A percentile compares a stretch with the other conserved stretches of the same genome.
Evolutionary conservation across 2,113 vertebrate species (phyloP).

Genomic region (Bos javanicus): DNA sequence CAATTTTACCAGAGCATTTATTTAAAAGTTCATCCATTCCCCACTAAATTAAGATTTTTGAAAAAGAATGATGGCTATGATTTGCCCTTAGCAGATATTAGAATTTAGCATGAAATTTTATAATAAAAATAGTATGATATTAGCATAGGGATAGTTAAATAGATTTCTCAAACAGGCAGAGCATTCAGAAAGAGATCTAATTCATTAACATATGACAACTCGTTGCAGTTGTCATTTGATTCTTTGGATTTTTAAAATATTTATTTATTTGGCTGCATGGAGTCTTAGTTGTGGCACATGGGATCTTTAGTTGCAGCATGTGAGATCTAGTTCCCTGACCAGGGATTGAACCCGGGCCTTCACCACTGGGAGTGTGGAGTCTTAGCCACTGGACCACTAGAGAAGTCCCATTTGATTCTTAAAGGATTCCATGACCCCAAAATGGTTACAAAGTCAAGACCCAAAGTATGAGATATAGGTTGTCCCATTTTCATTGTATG

Average conservation of each 20-base stretch:
- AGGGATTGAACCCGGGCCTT: rapidly evolving
- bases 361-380: neutral
- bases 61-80: neutral
- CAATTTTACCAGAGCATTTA: neutral
- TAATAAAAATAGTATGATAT: neutral
- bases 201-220: neutral
- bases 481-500: neutral
- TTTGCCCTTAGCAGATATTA: neutral
- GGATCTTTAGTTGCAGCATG: neutral
- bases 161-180: neutral
- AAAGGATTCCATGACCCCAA: neutral
- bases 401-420: neutral
- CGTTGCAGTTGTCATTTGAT: neutral
- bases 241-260: neutral
- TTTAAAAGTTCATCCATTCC: neutral
- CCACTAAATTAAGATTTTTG: neutral
- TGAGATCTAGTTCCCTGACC: neutral
- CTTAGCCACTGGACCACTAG: neutral
- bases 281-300: neutral
- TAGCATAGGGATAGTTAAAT: neutral
- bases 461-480: neutral
- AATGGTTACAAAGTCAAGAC: neutral
- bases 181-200: neutral
- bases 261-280: neutral
- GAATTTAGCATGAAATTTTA: neutral